Conservation (phyloP, 2,113 vertebrate genomes). For the Pluvialis apricaria region DNA sequence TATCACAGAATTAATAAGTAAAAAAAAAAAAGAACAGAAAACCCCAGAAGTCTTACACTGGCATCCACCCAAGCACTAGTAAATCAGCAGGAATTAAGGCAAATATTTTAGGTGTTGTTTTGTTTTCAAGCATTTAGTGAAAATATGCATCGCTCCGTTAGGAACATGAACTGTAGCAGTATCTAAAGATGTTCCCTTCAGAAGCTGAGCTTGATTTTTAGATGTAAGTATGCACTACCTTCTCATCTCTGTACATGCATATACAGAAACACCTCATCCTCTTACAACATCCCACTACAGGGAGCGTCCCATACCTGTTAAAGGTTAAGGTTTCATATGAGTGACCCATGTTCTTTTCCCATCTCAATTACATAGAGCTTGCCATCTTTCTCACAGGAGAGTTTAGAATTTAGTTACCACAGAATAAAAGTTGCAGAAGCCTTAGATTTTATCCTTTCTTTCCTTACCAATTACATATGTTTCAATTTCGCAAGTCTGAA, state of each 20-base stretch:
- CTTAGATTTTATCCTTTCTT: not conserved
- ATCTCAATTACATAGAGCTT: not conserved
- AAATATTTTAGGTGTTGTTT: not conserved
- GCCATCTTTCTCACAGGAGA: not conserved
- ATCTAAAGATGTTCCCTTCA: not conserved
- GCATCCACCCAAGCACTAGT: not conserved
- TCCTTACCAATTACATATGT: not conserved
- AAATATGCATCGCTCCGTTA: not conserved
- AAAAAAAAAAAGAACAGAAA: not conserved
- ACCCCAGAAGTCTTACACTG: not conserved
- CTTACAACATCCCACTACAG: not conserved
- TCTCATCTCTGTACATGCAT: not conserved
- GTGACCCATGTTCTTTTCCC: not conserved
- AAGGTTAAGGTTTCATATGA: not conserved
- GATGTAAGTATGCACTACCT: no score
- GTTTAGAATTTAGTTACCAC: not conserved
- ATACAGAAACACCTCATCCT: not conserved
- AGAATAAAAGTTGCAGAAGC: not conserved
- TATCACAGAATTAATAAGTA: not conserved
- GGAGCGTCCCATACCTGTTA: not conserved
- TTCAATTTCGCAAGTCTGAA: not conserved
- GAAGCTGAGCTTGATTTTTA: not conserved
- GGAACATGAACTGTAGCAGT: not conserved
- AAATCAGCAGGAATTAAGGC: not conserved
- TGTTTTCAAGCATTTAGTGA: not conserved